phyloP scores from a whole-genome alignment of 2,797 vertebrate genomes.

The Aplochiton taeniatus region DNA sequence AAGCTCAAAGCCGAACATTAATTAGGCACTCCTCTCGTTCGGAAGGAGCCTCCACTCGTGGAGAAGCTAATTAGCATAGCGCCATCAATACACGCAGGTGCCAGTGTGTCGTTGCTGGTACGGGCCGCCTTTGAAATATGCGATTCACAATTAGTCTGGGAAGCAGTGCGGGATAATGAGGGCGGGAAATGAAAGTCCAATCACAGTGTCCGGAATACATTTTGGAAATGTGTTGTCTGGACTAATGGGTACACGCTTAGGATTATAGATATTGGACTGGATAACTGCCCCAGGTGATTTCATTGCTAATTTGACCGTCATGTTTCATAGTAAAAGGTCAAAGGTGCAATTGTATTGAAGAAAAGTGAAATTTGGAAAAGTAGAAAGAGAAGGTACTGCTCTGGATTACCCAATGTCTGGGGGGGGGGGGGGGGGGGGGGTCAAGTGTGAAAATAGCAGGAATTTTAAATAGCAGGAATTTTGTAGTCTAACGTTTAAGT shows the following conservation, averaged over 20 bases:
- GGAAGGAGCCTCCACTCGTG: slow-evolving; percentile 68
- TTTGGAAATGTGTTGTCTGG: slow-evolving; percentile 28
- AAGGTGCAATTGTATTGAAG: too few relatives aligned
- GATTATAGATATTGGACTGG: too few relatives aligned
- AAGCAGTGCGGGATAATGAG: slow-evolving; percentile 30
- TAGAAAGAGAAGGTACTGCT: too few relatives aligned
- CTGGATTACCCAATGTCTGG: too few relatives aligned
- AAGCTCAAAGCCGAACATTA: slow-evolving; percentile 82
- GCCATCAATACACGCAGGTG: slow-evolving; percentile 75
- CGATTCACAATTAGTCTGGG: slow-evolving; percentile 45
- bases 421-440: too few relatives aligned
- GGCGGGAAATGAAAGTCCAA: slow-evolving; percentile 8
- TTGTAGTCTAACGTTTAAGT: slow-evolving; percentile 51
- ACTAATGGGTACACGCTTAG: too few relatives aligned
- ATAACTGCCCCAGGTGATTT: too few relatives aligned
- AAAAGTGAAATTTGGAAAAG: too few relatives aligned
- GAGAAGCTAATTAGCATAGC: slow-evolving; percentile 74
- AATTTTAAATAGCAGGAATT: too few relatives aligned
- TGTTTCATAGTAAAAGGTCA: too few relatives aligned
- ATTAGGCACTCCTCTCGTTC: slow-evolving; percentile 76
- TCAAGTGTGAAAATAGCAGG: too few relatives aligned
- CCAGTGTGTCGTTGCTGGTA: slow-evolving; percentile 46
- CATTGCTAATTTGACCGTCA: too few relatives aligned
- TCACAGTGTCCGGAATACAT: neutral
- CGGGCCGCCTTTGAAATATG: slow-evolving; percentile 40